Percentiles rank a stretch among this genome's conserved stretches.
Evolutionary conservation across 1,140 invertebrate species (phyloP).

Genomic region (Asobara japonica): DNA sequence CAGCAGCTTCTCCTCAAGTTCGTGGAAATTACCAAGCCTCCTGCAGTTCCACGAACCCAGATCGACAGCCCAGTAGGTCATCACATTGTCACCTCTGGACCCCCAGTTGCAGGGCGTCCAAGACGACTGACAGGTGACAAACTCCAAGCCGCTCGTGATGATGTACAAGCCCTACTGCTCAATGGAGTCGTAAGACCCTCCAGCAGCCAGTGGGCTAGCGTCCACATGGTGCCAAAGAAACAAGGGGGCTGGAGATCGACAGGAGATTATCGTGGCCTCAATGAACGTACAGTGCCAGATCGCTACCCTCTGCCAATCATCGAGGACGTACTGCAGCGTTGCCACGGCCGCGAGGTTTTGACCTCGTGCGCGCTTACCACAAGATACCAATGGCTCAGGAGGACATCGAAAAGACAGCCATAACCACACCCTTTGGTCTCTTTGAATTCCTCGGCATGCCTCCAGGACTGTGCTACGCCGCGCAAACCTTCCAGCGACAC

Average conservation of each 20-base stretch:
- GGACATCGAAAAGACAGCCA: conserved; percentile 53
- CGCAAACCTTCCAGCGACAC: conserved; percentile 41
- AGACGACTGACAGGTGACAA: neutral
- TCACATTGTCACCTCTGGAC: neutral
- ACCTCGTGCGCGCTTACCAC: conserved; percentile 58
- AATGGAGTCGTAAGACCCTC: conserved; percentile 11
- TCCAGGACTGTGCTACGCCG: conserved; percentile 44
- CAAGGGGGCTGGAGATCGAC: conserved; percentile 45
- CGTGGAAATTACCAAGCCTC: neutral
- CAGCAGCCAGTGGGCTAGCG: conserved; percentile 52
- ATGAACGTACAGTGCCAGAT: conserved; percentile 50
- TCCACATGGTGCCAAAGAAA: conserved; percentile 52
- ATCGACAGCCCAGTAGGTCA: neutral
- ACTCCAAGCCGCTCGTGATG: neutral
- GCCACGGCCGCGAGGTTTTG: conserved; percentile 54
- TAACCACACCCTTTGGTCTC: conserved; percentile 43
- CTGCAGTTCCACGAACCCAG: neutral
- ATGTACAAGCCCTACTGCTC: conserved; percentile 7
- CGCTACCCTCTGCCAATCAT: conserved; percentile 44
- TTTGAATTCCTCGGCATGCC: conserved; percentile 52
- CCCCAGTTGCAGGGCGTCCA: too few species aligned
- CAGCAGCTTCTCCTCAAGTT: neutral
- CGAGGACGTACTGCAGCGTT: conserved; percentile 49
- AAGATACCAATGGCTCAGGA: conserved; percentile 54
- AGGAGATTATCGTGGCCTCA: conserved; percentile 56